Evolutionary conservation across 1,140 invertebrate genomes (phyloP).

Genomic region (Gerris buenoi): DNA sequence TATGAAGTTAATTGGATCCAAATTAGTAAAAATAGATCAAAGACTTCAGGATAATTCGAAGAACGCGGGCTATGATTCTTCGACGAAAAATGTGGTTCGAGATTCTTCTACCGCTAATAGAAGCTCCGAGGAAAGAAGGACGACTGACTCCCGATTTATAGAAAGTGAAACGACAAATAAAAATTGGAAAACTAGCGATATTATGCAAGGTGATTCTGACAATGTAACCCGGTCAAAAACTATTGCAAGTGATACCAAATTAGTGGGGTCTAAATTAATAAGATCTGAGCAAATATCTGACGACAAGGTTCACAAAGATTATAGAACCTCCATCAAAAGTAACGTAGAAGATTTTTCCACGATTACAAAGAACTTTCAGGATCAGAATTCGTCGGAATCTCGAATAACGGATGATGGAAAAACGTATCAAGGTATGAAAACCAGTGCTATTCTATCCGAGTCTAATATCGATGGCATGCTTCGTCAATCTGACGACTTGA

Average conservation of each 20-base stretch:
- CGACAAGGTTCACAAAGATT: too few relatives aligned
- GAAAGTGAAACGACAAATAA: background rate
- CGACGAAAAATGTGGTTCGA: background rate
- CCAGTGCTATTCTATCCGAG: too few relatives aligned
- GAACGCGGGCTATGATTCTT: background rate
- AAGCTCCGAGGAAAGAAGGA: background rate
- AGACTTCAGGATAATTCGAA: background rate
- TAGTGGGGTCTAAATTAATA: background rate
- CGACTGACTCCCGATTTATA: background rate
- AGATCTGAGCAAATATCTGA: too few relatives aligned
- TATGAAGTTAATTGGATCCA: background rate
- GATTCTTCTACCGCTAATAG: background rate
- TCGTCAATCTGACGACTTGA: too few relatives aligned
- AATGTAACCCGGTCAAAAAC: background rate
- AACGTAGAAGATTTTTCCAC: too few relatives aligned
- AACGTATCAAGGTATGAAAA: too few relatives aligned
- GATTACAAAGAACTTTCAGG: too few relatives aligned
- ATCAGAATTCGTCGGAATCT: too few relatives aligned
- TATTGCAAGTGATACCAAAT: background rate
- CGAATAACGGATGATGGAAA: too few relatives aligned
- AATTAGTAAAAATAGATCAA: background rate
- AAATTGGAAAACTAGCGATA: background rate
- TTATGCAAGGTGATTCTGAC: background rate
- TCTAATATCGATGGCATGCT: too few relatives aligned
- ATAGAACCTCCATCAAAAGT: too few relatives aligned